Base-by-base conservation (phyloP, 2,888 invertebrate species). In the Monopis laevigella region DNA sequence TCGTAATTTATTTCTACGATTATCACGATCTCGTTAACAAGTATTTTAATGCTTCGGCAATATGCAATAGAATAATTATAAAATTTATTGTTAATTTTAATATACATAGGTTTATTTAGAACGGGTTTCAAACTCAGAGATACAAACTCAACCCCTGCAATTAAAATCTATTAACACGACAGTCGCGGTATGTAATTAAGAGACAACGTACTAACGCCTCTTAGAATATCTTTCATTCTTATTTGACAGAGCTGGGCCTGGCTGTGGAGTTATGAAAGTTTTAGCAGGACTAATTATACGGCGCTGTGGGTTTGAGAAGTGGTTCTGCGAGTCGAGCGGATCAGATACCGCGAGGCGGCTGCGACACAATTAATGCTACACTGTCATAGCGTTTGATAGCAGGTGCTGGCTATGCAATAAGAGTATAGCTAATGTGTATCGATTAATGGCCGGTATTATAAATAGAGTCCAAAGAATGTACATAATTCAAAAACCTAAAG, bases 111-210 rank as follows among this genome's bases (percentile, higher is more conserved):
- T 29, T 11, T 7, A 11, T 32, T 32, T 13, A 12, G 44, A 61
- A 61, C 61, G 44, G 56, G 61, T 63, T 64, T 47, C 49, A 49
- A 54, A 41, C 21, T 26, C 38, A 43, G 16, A 35, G 35, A 26
- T 3, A n/a, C 11, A 21, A 36, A 36, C 36, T 5, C 43, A 24
- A 28, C 42, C 42, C 38, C 61, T 56, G 64, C 62, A 72, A 78
- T 77, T 73, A 72, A 73, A 75, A 67, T 75, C 69, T 71, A 77
- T 75, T 74, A 77, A 54, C 59, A 61, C 61, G 65, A 66, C 60
- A 62, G 60, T 61, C 53, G 63, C 57, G 64, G 63, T 55, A 51
- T 71, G 59, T 65, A 69, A 75, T 75, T 73, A 77, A 60, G 58
- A 55, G 65, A 66, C 67, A 65, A 62, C 59, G 56, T 58, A 58